Percentiles rank a stretch among this genome's conserved stretches.
Conservation (phyloP, 2,888 invertebrate genomes). For the Eremobia ochroleuca region DNA sequence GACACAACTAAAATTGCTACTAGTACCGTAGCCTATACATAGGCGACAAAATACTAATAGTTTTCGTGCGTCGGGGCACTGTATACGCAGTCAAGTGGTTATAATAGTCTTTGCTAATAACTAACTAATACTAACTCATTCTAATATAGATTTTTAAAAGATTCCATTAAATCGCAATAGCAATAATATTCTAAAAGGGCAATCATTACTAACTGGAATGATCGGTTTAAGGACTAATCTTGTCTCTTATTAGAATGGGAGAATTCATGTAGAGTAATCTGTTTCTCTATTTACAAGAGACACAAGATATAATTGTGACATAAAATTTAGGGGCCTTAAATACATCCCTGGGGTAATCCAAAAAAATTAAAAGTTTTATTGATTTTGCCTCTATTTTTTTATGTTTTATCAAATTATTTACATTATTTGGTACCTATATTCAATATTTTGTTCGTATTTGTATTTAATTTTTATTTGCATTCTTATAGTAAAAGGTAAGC, state of each 20-base stretch:
- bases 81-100: no score
- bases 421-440: not conserved
- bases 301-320: not conserved
- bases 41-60: no score
- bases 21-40: no score
- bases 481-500: conserved; percentile 77
- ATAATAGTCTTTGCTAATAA: no score
- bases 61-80: no score
- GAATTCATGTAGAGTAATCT: not conserved
- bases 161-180: conserved; percentile 43
- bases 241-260: conserved; percentile 7
- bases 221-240: not conserved
- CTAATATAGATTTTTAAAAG: conserved; percentile 19
- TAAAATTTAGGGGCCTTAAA: conserved; percentile 8
- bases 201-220: conserved; percentile 44
- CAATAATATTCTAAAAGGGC: conserved; percentile 11
- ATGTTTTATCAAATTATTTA: conserved; percentile 1
- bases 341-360: conserved; percentile 36
- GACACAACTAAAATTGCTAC: no score
- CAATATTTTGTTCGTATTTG: conserved; percentile 2
- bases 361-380: not conserved
- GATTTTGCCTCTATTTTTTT: not conserved
- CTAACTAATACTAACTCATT: not conserved
- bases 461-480: conserved; percentile 44
- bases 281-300: not conserved